Percentiles rank a stretch among this genome's conserved stretches.
These are phyloP conservation scores for Agrilus planipennis DNA, from an alignment of 1,140 invertebrate genomes.

Conservation along the genomic window DNA sequence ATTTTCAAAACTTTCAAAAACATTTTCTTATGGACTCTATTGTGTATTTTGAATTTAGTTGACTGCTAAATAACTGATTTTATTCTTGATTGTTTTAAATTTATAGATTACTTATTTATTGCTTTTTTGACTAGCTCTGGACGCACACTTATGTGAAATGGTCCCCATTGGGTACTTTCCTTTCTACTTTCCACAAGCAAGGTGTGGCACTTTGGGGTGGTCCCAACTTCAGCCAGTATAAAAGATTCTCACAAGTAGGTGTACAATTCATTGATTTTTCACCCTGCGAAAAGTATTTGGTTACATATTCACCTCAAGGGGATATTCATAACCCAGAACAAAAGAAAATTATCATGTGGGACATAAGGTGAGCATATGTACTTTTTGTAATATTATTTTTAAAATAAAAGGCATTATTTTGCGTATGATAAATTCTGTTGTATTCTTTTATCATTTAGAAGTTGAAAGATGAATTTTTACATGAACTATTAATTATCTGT, in stretches of 20 bases:
- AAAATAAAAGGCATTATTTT: no score
- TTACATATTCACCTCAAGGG: constrained; percentile 75
- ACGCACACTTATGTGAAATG: constrained; percentile 92
- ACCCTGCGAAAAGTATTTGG: constrained; percentile 92
- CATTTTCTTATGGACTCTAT: no score
- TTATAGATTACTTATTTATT: constrained; percentile 3
- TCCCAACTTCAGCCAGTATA: constrained; percentile 81
- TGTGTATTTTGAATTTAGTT: no score
- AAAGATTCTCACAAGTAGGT: constrained; percentile 78
- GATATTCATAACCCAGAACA: constrained; percentile 50
- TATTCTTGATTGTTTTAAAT: neutral
- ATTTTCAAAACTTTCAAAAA: no score
- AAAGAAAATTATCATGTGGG: constrained; percentile 82
- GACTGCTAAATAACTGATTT: neutral
- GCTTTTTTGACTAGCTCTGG: constrained; percentile 57
- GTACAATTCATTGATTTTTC: constrained; percentile 97
- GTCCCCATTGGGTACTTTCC: constrained; percentile 93
- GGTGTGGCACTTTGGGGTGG: constrained; percentile 97
- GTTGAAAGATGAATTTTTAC: no score
- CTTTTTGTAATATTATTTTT: no score
- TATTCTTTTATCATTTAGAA: no score
- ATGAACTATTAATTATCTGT: no score
- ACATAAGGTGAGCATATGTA: constrained; percentile 53
- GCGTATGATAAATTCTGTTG: no score
- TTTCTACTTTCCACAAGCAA: constrained; percentile 89